phyloP scores from a whole-genome alignment of 2,797 vertebrate genomes.

The Trematomus bernacchii region DNA sequence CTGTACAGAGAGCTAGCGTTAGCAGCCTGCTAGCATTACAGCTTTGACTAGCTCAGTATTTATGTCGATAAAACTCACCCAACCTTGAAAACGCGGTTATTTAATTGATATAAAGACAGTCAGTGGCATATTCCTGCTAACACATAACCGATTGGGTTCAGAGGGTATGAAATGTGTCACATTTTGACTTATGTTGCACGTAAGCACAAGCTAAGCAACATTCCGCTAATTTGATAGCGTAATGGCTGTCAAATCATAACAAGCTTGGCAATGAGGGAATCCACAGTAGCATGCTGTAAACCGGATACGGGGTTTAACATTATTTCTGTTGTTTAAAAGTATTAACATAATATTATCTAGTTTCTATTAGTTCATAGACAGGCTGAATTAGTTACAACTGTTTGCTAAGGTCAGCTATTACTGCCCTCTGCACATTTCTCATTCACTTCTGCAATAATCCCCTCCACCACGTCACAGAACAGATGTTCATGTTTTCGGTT shows the following conservation, averaged over 20 bases:
- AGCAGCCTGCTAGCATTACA: slow-evolving; percentile 34
- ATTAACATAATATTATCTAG: rapidly evolving
- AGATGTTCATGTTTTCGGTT: slow-evolving; percentile 27
- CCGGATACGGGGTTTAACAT: rapidly evolving
- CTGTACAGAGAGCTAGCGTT: slow-evolving; percentile 25
- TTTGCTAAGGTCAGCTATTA: background rate
- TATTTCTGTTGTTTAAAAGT: rapidly evolving
- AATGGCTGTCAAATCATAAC: background rate
- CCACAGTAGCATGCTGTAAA: rapidly evolving
- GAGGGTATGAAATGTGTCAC: background rate
- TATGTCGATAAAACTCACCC: background rate
- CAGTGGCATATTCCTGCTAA: rapidly evolving
- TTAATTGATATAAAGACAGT: rapidly evolving
- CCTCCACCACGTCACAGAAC: slow-evolving; percentile 32
- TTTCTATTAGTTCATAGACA: background rate
- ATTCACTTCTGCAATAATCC: slow-evolving; percentile 38
- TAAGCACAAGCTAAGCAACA: slow-evolving; percentile 6
- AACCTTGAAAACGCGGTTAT: background rate
- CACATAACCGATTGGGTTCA: rapidly evolving
- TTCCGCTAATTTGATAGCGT: slow-evolving; percentile 1
- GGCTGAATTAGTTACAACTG: background rate
- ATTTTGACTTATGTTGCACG: slow-evolving; percentile 10
- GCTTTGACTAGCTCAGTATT: background rate
- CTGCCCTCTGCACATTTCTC: background rate
- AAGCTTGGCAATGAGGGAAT: background rate